Evolutionary conservation across 2,888 invertebrate genomes (phyloP), one percentile per base, ranked within the genome.

Genomic region (Tridacna crocea): DNA sequence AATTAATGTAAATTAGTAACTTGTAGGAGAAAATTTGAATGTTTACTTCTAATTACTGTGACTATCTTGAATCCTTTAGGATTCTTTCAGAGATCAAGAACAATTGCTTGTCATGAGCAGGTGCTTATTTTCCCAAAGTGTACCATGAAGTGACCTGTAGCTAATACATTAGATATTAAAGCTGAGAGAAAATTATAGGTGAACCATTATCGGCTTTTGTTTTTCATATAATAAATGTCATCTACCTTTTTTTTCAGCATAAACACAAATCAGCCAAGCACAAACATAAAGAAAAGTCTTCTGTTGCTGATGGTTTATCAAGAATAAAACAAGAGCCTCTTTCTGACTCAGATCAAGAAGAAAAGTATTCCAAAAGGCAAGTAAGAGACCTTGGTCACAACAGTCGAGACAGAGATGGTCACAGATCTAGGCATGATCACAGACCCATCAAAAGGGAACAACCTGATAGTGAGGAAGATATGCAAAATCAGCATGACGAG

Each of bases 401-500:
- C 27, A 63, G 77, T 15, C n/a, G 12, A 17, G 19, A 75, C n/a
- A 81, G 81, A 81, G 47, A 46, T 12, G 0, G 19, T 58, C 51
- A 70, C n/a, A 65, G 65, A 55, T 46, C 17, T 72, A 66, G 66
- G 27, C 24, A 77, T 77, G 51, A 51, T 12, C 0, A 70, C 15
- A 48, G 70, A 51, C 70, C 22, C 15, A 70, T 79, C 26, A 79
- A 75, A 48, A 24, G 46, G 48, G 79, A 79, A 26, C 58, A 51
- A 19, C 78, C 58, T 13, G 82, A 82, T 26, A 82, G 87, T 75
- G 88, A 85, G 15, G 87, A 88, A 47, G 86, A 87, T 22, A 79
- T 85, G 66, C 76, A 77, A 48, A 75, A 85, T 22, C 91, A 91
- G 72, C 79, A 84, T 36, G 75, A 80, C 11, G 90, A 91, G n/a